Evolutionary conservation across 2,888 invertebrate species (phyloP), one percentile per base, ranked within the genome.

Genomic region (Microplitis manilae): DNA sequence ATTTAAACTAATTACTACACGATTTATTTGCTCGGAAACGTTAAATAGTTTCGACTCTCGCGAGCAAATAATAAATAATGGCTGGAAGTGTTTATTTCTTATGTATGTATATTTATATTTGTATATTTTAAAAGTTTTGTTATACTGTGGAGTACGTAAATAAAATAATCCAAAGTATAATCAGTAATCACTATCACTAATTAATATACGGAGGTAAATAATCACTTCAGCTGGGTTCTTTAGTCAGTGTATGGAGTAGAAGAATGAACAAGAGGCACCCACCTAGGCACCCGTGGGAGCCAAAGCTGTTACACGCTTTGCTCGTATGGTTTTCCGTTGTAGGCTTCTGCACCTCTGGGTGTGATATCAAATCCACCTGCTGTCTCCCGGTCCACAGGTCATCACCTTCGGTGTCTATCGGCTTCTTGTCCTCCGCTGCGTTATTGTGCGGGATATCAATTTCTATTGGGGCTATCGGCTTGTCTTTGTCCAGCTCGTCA

Each of bases 211-310:
- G 39, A 71, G 67, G 78, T 40, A 73, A 68, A 69, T 64, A 20
- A 60, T 73, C 74, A 75, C 62, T 77, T 78, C 77, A 79, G 68
- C 79, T 79, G 64, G 77, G 76, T 76, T 81, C 73, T 73, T 73
- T 79, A 75, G 72, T 80, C 40, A 84, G 77, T 72, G 83, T 85
- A 76, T 83, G 84, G 83, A 88, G 84, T 82, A 89, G 84, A 80
- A 89, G 85, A 81, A 88, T 85, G 85, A 88, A 78, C 75, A 83
- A 85, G 84, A 89, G 86, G 85, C 88, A 89, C 88, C 85, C 88
- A 88, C 88, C 88, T 88, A 89, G 86, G 86, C 88, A 89, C 84
- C 85, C 84, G 82, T 84, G 85, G 71, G 81, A 79, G 77, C 86
- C 83, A 77, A 83, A 69, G 77, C 79, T 81, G n/a, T 79, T 81